Conservation (phyloP, 1,140 invertebrate species). For the Rhizoglyphus robini region DNA sequence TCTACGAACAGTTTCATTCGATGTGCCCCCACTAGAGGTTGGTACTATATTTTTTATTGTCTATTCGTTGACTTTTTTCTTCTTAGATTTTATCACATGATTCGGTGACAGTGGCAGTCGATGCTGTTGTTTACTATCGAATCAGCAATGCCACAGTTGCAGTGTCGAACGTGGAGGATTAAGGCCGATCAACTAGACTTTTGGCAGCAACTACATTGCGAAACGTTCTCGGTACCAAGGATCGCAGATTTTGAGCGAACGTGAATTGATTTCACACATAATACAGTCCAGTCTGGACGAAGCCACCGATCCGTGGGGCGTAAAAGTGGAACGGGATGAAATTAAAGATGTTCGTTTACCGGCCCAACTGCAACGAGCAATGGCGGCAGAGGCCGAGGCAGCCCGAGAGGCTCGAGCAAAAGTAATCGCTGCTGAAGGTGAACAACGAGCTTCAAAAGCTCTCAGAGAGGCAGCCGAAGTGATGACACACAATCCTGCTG, state of each 20-base stretch:
- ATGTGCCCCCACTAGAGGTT: slow-evolving; percentile 46
- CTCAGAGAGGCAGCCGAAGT: slow-evolving; percentile 46
- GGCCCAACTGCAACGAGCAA: slow-evolving; percentile 62
- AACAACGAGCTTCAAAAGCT: slow-evolving; percentile 33
- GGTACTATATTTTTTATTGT: slow-evolving; percentile 20
- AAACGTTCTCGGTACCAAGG: slow-evolving; percentile 44
- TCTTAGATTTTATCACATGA: slow-evolving; percentile 59
- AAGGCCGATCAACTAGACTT: slow-evolving; percentile 33
- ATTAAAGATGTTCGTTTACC: slow-evolving; percentile 72
- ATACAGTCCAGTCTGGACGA: slow-evolving; percentile 42
- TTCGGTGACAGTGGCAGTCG: slow-evolving; percentile 79
- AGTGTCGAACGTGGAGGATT: slow-evolving; percentile 47
- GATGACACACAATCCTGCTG: slow-evolving; percentile 35
- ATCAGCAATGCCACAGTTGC: slow-evolving; percentile 47
- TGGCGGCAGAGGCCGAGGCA: slow-evolving; percentile 75
- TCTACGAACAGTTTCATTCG: slow-evolving; percentile 44
- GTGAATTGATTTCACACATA: slow-evolving; percentile 40
- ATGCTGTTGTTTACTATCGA: slow-evolving; percentile 58
- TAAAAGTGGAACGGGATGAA: slow-evolving; percentile 49
- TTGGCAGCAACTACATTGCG: slow-evolving; percentile 37
- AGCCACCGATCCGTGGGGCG: slow-evolving; percentile 48
- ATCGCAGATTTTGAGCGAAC: slow-evolving; percentile 41
- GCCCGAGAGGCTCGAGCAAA: slow-evolving; percentile 67
- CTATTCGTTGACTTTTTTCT: neutral
- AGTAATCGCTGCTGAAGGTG: slow-evolving; percentile 39